Evolutionary conservation across 2,888 invertebrate species (phyloP), one percentile per base, ranked within the genome.

Genomic region (Conomelus anceps): DNA sequence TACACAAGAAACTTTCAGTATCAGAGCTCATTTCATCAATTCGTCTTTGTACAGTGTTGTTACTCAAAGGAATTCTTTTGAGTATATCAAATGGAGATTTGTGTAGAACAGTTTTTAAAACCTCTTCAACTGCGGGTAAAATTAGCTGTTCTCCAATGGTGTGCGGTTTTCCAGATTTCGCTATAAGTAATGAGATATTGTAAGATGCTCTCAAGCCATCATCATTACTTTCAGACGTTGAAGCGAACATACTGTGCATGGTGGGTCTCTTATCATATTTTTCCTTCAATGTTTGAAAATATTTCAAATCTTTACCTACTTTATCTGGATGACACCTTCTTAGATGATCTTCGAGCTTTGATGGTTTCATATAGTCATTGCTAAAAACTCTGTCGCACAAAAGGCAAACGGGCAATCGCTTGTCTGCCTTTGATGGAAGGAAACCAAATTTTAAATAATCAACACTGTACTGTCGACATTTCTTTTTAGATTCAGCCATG

Each of bases 1-100:
- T 23, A n/a, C n/a, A n/a, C n/a, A n/a, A 92, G 87, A 91, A 92
- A 89, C 90, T 91, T 92, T 92, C 92, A 90, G 92, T 90, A 91
- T 92, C 91, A 90, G 91, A 88, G 90, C 91, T 91, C 92, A 92
- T 93, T 92, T 92, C 92, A 92, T 92, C 92, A 92, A 92, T 91
- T 90, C 91, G 91, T 91, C 92, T 92, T 92, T 92, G 90, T 90
- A 92, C 92, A 88, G 92, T 92, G 89, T 92, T 92, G 24, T 26
- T 87, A n/a, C 4, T 87, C 11, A 24, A 87, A 91, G 92, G 92
- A 92, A 91, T 92, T 92, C 90, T 92, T 92, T 91, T 91, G 84
- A 92, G 84, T 85, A 92, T 90, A 91, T 92, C 92, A 91, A 88
- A 91, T 90, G 92, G 90, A 91, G 92, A 91, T 91, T 91, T 92